These are phyloP conservation scores for Umimayanthus kanabou DNA, from an alignment of 92 coral and sea anemone genomes.

Conservation along the genomic window DNA sequence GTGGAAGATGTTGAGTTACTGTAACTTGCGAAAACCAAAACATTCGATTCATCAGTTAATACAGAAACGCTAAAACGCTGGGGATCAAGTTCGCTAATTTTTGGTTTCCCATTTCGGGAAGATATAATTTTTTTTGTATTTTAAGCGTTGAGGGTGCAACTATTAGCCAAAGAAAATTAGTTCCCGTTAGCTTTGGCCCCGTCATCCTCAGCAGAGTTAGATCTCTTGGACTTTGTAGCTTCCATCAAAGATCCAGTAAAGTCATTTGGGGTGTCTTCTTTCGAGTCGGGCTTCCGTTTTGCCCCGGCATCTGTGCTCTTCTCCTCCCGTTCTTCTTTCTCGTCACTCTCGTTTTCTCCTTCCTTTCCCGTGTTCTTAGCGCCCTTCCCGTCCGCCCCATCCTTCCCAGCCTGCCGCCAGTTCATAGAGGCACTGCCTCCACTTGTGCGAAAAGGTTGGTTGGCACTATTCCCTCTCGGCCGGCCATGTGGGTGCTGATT, in stretches of 20 bases:
- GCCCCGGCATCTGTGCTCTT: conserved; percentile 42
- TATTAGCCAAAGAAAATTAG: background rate
- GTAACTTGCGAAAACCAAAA: background rate
- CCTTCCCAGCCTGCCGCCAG: conserved; percentile 63
- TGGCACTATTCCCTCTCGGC: conserved; percentile 62
- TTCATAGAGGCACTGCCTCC: conserved; percentile 80
- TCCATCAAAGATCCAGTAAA: conserved; percentile 12
- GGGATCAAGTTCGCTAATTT: background rate
- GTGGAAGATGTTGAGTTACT: background rate
- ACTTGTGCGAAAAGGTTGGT: conserved; percentile 62
- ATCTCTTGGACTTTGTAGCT: conserved; percentile 50
- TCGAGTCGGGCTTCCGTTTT: conserved; percentile 6
- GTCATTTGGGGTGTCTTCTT: conserved; percentile 11
- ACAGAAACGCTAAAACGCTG: background rate
- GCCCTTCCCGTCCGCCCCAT: conserved; percentile 18
- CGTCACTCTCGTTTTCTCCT: conserved; percentile 28
- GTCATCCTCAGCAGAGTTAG: conserved; percentile 49
- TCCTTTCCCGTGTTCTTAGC: conserved; percentile 42
- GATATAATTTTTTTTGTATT: background rate
- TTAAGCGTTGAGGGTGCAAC: background rate
- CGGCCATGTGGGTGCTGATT: conserved; percentile 41
- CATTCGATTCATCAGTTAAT: background rate
- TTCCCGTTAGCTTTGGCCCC: conserved; percentile 46
- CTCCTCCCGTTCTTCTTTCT: conserved; percentile 40
- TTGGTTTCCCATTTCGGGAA: conserved; percentile 10